phyloP scores from a whole-genome alignment of 2,113 vertebrate species.

The Paratilapia polleni region DNA sequence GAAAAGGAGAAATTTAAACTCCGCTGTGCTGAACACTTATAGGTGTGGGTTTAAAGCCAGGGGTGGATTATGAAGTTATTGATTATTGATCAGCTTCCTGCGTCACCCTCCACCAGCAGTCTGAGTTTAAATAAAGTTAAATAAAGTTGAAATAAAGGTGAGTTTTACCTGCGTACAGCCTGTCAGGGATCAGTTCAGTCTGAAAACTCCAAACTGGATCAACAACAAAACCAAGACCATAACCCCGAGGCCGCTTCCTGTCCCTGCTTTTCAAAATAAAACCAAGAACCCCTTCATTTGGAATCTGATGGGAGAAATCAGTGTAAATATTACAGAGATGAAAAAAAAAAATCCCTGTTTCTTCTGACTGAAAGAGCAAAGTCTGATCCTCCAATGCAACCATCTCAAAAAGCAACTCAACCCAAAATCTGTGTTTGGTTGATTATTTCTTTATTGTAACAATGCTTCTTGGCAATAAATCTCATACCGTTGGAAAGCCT shows the following conservation, averaged over 20 bases:
- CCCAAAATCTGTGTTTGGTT: too few relatives aligned
- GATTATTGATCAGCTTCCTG: too few relatives aligned
- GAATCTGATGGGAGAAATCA: background rate
- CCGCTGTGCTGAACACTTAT: background rate
- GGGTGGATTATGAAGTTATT: background rate
- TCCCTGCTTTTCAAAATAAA: slow-evolving; percentile 23
- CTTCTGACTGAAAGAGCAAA: too few relatives aligned
- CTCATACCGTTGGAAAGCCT: too few relatives aligned
- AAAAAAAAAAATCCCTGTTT: too few relatives aligned
- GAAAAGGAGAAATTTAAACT: background rate
- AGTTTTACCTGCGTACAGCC: slow-evolving; percentile 25
- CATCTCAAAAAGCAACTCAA: too few relatives aligned
- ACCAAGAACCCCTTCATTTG: background rate
- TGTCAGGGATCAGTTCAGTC: background rate
- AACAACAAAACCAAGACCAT: background rate
- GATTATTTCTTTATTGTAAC: too few relatives aligned
- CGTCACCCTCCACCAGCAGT: background rate
- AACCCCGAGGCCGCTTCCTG: background rate
- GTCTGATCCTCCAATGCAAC: too few relatives aligned
- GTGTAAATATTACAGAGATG: background rate
- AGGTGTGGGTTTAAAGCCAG: background rate
- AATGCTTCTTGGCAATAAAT: too few relatives aligned
- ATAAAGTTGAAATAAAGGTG: background rate
- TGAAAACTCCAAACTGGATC: background rate
- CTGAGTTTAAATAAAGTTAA: background rate